Percentiles rank a stretch among this genome's conserved stretches.
These are phyloP conservation scores for Autographa pulchrina DNA, from an alignment of 2,888 invertebrate genomes.

Conservation along the genomic window DNA sequence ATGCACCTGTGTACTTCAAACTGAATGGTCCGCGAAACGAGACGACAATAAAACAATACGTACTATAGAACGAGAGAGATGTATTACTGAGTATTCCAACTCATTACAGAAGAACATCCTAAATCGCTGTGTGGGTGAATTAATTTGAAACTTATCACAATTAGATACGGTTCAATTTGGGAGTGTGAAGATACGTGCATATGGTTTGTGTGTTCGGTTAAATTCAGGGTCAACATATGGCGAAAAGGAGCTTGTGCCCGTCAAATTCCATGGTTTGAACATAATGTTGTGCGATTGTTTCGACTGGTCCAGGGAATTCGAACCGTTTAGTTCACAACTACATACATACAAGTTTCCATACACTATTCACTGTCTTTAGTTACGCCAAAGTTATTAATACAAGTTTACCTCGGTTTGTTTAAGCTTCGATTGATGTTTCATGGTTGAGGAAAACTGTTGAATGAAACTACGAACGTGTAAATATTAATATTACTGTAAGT, in stretches of 20 bases:
- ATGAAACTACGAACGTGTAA: conserved; percentile 9
- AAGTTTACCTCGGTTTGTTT: conserved; percentile 16
- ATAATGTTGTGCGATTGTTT: conserved; percentile 60
- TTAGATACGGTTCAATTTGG: conserved; percentile 37
- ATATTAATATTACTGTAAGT: not conserved
- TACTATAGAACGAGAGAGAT: conserved; percentile 76
- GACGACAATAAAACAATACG: conserved; percentile 82
- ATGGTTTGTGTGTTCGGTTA: conserved; percentile 66
- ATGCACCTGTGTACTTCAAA: conserved; percentile 87
- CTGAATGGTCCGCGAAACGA: conserved; percentile 79
- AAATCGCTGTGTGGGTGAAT: conserved; percentile 57
- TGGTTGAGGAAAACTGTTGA: conserved; percentile 11
- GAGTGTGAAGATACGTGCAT: conserved; percentile 37
- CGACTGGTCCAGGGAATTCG: conserved; percentile 24
- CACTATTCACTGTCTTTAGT: conserved; percentile 34
- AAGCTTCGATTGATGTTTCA: conserved; percentile 10
- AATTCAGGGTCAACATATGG: conserved; percentile 88
- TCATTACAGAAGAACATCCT: conserved; percentile 54
- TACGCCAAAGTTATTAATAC: conserved; percentile 30
- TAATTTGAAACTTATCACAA: conserved; percentile 43
- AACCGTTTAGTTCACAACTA: conserved; percentile 21
- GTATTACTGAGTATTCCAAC: conserved; percentile 61
- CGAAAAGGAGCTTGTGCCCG: conserved; percentile 77
- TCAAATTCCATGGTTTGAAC: conserved; percentile 77
- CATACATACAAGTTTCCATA: conserved; percentile 28